Evolutionary conservation across 1,140 invertebrate species (phyloP).

Genomic region (Eriosoma lanigerum): DNA sequence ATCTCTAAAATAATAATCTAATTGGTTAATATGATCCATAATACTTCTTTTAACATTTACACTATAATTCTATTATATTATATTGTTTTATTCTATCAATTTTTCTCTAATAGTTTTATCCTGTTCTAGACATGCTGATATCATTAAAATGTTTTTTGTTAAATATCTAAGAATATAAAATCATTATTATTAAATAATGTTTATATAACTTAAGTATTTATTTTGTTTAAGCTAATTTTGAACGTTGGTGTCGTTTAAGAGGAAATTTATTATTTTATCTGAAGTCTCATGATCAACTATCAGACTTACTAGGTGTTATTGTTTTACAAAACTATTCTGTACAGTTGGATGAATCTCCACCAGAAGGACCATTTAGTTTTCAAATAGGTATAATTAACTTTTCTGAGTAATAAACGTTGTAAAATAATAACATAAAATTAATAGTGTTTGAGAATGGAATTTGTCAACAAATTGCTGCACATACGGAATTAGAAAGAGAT

Average conservation of each 20-base stretch:
- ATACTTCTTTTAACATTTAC: no score
- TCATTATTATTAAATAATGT: slow-evolving; percentile 28
- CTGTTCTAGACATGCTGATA: neutral
- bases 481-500: slow-evolving; percentile 77
- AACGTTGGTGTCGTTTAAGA: slow-evolving; percentile 86
- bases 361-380: slow-evolving; percentile 68
- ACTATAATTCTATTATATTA: no score
- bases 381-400: slow-evolving; percentile 64
- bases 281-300: slow-evolving; percentile 84
- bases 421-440: slow-evolving; percentile 19
- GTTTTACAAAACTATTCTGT: slow-evolving; percentile 83
- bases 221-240: slow-evolving; percentile 69
- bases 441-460: slow-evolving; percentile 81
- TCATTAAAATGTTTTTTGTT: neutral
- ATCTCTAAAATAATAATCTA: no score
- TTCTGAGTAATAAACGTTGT: slow-evolving; percentile 56
- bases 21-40: no score
- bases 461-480: slow-evolving; percentile 76
- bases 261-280: slow-evolving; percentile 94
- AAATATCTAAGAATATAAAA: neutral
- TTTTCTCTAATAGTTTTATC: no score
- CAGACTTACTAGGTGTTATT: slow-evolving; percentile 82
- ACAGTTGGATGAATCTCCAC: slow-evolving; percentile 67
- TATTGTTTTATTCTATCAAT: no score
- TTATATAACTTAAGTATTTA: no score